Evolutionary conservation across 1,140 invertebrate genomes (phyloP).

Genomic region (Lucilia sericata): DNA sequence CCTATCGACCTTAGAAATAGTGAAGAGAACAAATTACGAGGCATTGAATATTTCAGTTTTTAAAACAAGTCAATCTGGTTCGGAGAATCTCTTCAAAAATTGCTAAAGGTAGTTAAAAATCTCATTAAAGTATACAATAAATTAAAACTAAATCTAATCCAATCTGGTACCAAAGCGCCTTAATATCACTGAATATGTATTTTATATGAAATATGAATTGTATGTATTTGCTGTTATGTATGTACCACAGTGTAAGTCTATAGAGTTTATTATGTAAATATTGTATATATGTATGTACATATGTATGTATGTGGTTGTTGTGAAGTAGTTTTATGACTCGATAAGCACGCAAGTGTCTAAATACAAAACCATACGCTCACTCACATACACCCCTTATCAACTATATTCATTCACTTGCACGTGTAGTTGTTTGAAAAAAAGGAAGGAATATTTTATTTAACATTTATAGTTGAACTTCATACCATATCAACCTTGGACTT

Average conservation of each 20-base stretch:
- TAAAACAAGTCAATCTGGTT: too few relatives aligned
- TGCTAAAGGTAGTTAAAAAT: too few relatives aligned
- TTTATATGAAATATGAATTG: too few relatives aligned
- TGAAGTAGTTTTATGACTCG: background rate
- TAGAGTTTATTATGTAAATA: background rate
- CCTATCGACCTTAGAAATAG: too few relatives aligned
- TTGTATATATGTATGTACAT: background rate
- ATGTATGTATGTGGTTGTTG: background rate
- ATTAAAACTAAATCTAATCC: too few relatives aligned
- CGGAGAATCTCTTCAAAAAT: too few relatives aligned
- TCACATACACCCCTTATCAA: background rate
- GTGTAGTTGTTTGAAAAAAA: background rate
- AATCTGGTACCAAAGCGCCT: background rate
- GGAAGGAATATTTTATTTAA: conserved; percentile 7
- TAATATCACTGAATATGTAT: too few relatives aligned
- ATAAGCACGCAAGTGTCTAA: background rate
- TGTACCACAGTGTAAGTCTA: background rate
- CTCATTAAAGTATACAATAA: too few relatives aligned
- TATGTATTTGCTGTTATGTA: too few relatives aligned
- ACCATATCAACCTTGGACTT: background rate
- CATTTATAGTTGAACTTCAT: background rate
- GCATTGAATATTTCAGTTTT: too few relatives aligned
- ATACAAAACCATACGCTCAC: background rate
- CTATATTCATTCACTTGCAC: background rate
- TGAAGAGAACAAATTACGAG: too few relatives aligned